Base-by-base conservation (phyloP, 2,797 vertebrate species). In the Masticophis lateralis region DNA sequence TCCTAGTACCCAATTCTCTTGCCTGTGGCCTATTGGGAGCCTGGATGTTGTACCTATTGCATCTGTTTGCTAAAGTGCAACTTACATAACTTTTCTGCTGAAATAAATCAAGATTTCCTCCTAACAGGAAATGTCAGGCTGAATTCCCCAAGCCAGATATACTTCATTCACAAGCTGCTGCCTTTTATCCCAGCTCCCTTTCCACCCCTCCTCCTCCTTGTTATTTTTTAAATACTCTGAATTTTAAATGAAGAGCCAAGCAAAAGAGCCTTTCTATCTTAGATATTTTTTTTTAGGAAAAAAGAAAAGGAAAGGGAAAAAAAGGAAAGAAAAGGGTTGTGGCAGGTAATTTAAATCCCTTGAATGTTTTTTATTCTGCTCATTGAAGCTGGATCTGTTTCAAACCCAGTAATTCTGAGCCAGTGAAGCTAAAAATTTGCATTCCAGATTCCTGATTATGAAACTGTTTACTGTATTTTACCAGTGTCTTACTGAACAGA, bases 1-100 rank as follows among this genome's bases (percentile, higher is more conserved):
- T n/a, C 63, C 28, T 5, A 14, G 28, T 14, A 66, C 5, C 95
- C 96, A 96, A 95, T 94, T 97, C 95, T 95, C 93, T 94, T n/a
- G 59, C 57, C 37, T 22, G 32, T 0, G 0, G 89, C 28, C 0
- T 20, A 83, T 94, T 22, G 93, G 95, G 92, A 89, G 87, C 47
- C 0, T 0, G 90, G 91, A 93, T 93, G 92, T 94, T 95, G 96
- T 92, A 22, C 53, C 28, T 37, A 43, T n/a, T 32, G 53, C 79
- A 60, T n/a, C 28, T 53, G 56, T 88, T 2, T 0, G 25, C 47
- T 60, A 0, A 1, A 66, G 59, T 56, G 89, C 79, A 53, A 88
- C 92, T 51, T 57, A 0, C 1, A 0, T 74, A 74, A 88, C 91
- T 37, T 88, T 12, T 14, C 0, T 22, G 0, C 60, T 2, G 87